These are phyloP conservation scores for Siniperca scherzeri DNA, from an alignment of 2,797 vertebrate genomes.

Conservation along the genomic window DNA sequence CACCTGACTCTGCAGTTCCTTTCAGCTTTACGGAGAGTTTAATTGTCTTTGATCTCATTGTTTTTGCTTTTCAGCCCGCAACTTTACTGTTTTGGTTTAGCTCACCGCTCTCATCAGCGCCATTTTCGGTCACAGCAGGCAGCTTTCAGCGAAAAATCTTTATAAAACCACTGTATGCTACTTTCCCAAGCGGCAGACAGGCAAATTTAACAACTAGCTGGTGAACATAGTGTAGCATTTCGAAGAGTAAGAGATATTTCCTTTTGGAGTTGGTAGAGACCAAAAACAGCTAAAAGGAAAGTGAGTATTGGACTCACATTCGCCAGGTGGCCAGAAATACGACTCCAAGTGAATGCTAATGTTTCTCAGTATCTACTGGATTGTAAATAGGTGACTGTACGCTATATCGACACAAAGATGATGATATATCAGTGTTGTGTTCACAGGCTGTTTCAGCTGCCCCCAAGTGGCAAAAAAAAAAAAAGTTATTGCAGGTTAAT, in stretches of 20 bases:
- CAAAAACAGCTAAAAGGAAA: not conserved
- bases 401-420: not conserved
- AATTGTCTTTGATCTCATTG: slow-evolving; percentile 5
- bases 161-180: not conserved
- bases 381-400: not conserved
- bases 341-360: not conserved
- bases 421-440: not conserved
- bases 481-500: not conserved
- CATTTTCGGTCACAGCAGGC: not conserved
- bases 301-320: not conserved
- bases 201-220: not conserved
- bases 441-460: not conserved
- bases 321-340: not conserved
- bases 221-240: not conserved
- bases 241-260: not conserved
- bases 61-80: no score
- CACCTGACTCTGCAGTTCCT: not conserved
- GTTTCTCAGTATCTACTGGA: not conserved
- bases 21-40: not conserved
- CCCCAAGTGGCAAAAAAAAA: not conserved
- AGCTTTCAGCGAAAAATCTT: not conserved
- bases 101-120: not conserved
- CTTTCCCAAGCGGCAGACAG: not conserved
- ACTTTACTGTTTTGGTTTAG: slow-evolving; percentile 4
- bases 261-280: not conserved